phyloP scores from a whole-genome alignment of 23 tunicate genomes.

The Halocynthia aurantium region DNA sequence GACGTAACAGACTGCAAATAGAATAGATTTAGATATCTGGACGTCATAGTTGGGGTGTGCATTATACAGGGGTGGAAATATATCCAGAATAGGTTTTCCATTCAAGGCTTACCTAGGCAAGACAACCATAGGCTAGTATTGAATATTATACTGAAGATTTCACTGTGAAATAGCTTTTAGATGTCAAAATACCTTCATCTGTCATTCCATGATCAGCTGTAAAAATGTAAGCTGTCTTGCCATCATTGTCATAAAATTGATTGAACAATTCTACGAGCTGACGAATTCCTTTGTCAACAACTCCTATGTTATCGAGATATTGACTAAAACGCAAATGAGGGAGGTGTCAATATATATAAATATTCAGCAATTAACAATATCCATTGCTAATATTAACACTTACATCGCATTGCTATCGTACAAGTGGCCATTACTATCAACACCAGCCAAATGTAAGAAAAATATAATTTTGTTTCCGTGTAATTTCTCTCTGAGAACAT shows the following conservation, averaged over 20 bases:
- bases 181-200: conserved; percentile 10
- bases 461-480: conserved; percentile 26
- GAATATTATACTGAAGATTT: background rate
- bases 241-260: conserved; percentile 26
- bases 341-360: background rate
- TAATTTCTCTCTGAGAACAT: conserved; percentile 1
- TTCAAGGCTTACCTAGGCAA: background rate
- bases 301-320: conserved; percentile 36
- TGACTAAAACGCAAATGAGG: background rate
- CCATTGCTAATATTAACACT: background rate
- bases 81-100: background rate
- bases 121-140: background rate
- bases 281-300: conserved; percentile 27
- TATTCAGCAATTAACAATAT: background rate
- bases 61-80: background rate
- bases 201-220: conserved; percentile 67
- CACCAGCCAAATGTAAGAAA: conserved; percentile 49
- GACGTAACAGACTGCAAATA: too few species aligned
- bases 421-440: conserved; percentile 46
- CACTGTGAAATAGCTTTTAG: background rate
- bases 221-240: conserved; percentile 35
- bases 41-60: too few species aligned
- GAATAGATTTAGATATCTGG: too few species aligned
- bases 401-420: conserved; percentile 27
- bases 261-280: conserved; percentile 23